These are phyloP conservation scores for Thaumetopoea pityocampa DNA, from an alignment of 1,140 invertebrate species.

Conservation along the genomic window DNA sequence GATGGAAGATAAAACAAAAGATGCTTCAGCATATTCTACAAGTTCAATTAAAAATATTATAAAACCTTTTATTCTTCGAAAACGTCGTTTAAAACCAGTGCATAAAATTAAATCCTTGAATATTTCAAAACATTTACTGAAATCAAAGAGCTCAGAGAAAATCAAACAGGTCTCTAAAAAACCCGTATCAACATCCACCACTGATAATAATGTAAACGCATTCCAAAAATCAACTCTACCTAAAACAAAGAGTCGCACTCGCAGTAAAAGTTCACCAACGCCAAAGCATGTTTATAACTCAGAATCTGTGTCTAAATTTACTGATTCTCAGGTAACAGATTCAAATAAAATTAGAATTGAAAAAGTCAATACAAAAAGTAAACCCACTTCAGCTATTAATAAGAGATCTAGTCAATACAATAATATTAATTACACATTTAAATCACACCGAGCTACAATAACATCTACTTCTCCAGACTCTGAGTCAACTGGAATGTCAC, in stretches of 20 bases:
- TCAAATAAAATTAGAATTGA: constrained; percentile 1
- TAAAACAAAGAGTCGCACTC: neutral
- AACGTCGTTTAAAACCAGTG: constrained; percentile 32
- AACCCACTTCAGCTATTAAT: neutral
- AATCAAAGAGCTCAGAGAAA: constrained; percentile 6
- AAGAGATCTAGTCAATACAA: constrained; percentile 1
- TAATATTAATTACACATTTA: no score
- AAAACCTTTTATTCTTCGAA: neutral
- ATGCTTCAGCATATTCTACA: neutral
- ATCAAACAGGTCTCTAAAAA: neutral
- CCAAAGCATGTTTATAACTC: constrained; percentile 15
- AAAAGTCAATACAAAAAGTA: neutral
- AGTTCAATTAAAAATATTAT: no score
- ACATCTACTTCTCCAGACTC: constrained; percentile 27
- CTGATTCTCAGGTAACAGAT: neutral
- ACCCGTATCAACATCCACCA: neutral
- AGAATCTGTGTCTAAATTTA: constrained; percentile 1
- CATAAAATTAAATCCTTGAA: constrained; percentile 67
- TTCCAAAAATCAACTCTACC: neutral
- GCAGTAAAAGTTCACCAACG: constrained; percentile 30
- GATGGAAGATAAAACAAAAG: constrained; percentile 10
- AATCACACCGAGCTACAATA: constrained; percentile 12
- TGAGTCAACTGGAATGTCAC: constrained; percentile 9
- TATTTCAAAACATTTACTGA: constrained; percentile 46
- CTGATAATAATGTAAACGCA: neutral